Evolutionary conservation across 2,113 vertebrate species (phyloP).

Genomic region (Myrmecobius fasciatus): DNA sequence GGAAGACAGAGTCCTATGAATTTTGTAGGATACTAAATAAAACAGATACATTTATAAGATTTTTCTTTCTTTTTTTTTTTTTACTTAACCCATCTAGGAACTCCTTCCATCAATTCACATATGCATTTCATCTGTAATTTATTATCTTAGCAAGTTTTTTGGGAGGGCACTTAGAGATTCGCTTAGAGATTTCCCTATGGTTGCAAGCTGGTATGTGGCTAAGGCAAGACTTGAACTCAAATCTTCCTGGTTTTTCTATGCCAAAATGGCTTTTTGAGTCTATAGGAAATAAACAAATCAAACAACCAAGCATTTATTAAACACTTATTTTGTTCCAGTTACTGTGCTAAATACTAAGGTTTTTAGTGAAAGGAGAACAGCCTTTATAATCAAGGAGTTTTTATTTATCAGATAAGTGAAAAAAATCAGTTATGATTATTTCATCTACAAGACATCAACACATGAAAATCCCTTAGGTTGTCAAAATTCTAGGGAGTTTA

Average conservation of each 20-base stretch:
- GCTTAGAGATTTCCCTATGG: neutral
- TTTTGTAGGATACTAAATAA: neutral
- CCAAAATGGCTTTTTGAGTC: neutral
- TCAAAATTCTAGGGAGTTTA: neutral
- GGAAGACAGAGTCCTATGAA: neutral
- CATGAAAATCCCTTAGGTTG: neutral
- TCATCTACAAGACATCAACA: neutral
- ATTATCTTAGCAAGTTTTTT: neutral
- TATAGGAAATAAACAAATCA: neutral
- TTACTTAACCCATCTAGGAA: neutral
- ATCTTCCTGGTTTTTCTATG: neutral
- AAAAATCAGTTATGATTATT: neutral
- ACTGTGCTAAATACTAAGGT: neutral
- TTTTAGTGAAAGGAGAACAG: neutral
- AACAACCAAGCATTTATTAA: neutral
- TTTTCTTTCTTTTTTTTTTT: neutral
- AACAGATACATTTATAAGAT: neutral
- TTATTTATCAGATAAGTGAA: neutral
- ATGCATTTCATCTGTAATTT: neutral
- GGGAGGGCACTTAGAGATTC: neutral
- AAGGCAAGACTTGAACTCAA: neutral
- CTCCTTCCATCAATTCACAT: neutral
- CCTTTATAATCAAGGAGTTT: neutral
- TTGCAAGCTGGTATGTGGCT: neutral
- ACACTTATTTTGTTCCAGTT: neutral